These are phyloP conservation scores for Agrotis exclamationis DNA, from an alignment of 2,888 invertebrate genomes.

Conservation along the genomic window DNA sequence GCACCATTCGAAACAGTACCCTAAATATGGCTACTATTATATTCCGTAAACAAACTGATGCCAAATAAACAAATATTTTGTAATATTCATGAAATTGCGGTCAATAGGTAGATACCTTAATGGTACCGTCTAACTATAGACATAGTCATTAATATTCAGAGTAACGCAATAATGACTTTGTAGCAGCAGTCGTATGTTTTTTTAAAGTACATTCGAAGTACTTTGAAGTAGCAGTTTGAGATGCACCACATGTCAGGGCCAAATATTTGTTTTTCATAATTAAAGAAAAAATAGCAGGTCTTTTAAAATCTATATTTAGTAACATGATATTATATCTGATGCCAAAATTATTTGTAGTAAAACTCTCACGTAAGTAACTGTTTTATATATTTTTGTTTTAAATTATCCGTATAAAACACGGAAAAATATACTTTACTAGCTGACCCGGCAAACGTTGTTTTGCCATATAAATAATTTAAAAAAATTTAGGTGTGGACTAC, in stretches of 20 bases:
- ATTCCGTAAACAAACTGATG: slow-evolving; percentile 54
- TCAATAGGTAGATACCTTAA: slow-evolving; percentile 52
- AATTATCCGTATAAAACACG: no score
- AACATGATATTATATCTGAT: slow-evolving; percentile 14
- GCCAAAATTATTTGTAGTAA: slow-evolving; percentile 22
- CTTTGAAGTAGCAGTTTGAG: slow-evolving; percentile 27
- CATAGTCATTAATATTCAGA: slow-evolving; percentile 58
- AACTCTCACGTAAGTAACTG: slow-evolving; percentile 6
- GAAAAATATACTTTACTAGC: no score
- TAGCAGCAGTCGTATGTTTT: slow-evolving; percentile 47
- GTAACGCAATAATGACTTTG: slow-evolving; percentile 52
- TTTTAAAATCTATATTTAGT: slow-evolving; percentile 29
- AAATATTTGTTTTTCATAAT: slow-evolving; percentile 55
- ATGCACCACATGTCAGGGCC: slow-evolving; percentile 22
- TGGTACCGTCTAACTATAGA: slow-evolving; percentile 52
- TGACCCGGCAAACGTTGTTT: no score
- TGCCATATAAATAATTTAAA: no score
- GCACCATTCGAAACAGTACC: slow-evolving; percentile 8
- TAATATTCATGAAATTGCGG: slow-evolving; percentile 58
- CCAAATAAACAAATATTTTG: slow-evolving; percentile 63
- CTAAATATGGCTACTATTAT: slow-evolving; percentile 11
- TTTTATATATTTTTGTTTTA: no score
- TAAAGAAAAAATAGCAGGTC: slow-evolving; percentile 42
- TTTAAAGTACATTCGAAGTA: slow-evolving; percentile 45
- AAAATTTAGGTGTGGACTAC: no score